Evolutionary conservation across 2,113 vertebrate genomes (phyloP).

Genomic region (Galemys pyrenaicus): DNA sequence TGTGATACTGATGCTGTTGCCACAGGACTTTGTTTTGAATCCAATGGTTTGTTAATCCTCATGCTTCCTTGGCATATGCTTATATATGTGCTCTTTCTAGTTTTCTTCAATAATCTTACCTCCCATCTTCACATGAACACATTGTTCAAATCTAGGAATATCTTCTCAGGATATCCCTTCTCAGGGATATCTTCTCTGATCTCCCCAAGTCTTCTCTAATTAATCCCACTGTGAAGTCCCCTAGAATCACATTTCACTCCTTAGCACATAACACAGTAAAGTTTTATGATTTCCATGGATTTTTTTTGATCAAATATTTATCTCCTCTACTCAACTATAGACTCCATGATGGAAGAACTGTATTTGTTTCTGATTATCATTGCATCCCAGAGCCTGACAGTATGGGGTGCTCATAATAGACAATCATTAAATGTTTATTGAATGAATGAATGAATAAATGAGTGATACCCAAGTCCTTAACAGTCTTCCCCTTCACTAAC

Average conservation of each 20-base stretch:
- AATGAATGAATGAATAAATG: background rate
- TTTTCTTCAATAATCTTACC: background rate
- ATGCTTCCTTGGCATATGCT: background rate
- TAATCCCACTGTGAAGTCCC: background rate
- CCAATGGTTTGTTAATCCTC: background rate
- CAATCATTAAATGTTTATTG: background rate
- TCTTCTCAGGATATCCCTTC: too few species aligned
- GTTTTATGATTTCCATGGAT: background rate
- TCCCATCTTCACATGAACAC: background rate
- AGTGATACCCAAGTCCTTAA: background rate
- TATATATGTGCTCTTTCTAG: background rate
- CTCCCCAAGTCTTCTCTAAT: background rate
- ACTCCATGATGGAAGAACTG: background rate
- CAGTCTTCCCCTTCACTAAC: background rate
- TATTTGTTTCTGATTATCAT: background rate
- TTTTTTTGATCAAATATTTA: conserved; percentile 13
- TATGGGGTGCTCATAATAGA: background rate
- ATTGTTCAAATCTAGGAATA: background rate
- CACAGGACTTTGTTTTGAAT: background rate
- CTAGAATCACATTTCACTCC: background rate
- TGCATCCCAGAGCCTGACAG: background rate
- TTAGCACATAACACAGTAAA: background rate
- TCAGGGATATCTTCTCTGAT: background rate
- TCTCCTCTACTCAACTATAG: background rate
- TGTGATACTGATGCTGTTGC: background rate